A percentile compares a stretch with the other conserved stretches of the same genome.
Conservation (phyloP, 2,797 vertebrate species). For the Pipistrellus nathusii region DNA sequence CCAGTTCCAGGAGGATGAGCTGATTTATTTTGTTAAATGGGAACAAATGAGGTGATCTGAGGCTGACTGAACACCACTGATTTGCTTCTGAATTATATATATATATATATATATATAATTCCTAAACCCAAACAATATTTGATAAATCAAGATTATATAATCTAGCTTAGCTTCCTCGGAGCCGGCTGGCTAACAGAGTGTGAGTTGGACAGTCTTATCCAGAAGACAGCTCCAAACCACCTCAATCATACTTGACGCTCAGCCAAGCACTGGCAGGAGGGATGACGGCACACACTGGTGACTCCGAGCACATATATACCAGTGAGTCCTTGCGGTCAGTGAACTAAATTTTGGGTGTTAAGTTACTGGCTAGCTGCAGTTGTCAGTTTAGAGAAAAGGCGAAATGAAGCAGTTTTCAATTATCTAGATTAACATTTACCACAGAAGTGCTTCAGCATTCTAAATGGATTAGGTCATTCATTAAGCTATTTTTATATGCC, state of each 20-base stretch:
- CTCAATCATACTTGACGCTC: not conserved
- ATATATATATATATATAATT: not conserved
- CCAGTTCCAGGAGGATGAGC: not conserved
- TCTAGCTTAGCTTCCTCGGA: constrained; percentile 9
- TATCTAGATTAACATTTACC: constrained; percentile 67
- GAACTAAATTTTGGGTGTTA: constrained; percentile 30
- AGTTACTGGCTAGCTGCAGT: constrained; percentile 55
- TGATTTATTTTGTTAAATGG: not conserved
- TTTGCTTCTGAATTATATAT: not conserved
- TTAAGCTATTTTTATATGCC: constrained; percentile 82
- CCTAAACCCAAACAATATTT: not conserved
- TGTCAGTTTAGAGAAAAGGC: constrained; percentile 49
- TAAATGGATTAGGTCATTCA: constrained; percentile 74
- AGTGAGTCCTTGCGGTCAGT: not conserved
- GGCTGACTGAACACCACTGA: not conserved
- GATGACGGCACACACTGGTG: not conserved
- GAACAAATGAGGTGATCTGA: not conserved
- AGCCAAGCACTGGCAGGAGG: not conserved
- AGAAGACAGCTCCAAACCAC: not conserved
- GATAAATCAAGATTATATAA: not conserved
- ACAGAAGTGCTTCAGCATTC: constrained; percentile 87
- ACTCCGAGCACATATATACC: not conserved
- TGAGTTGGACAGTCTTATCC: not conserved
- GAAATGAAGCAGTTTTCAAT: constrained; percentile 38
- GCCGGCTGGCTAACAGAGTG: not conserved